Conservation (phyloP, 2,888 invertebrate species). For the Eumacrocentrus americanus region DNA sequence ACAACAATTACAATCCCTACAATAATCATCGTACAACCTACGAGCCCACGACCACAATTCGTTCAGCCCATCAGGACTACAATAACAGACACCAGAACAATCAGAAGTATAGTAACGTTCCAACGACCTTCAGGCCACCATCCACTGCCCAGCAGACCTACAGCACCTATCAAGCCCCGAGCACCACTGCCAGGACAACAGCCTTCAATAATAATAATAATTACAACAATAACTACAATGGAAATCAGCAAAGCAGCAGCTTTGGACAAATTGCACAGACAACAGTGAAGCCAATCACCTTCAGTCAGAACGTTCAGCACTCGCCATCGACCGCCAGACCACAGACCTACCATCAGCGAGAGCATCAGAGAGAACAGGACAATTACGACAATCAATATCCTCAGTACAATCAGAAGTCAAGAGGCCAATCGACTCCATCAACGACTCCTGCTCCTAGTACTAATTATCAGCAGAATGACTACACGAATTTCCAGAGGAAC, state of each 20-base stretch:
- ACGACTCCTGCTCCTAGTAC: conserved; percentile 50
- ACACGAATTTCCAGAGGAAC: conserved; percentile 48
- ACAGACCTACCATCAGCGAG: conserved; percentile 33
- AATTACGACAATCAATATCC: conserved; percentile 39
- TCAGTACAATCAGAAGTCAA: too few species aligned
- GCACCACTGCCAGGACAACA: conserved; percentile 46
- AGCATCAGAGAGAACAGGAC: conserved; percentile 37
- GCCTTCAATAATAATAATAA: conserved; percentile 34
- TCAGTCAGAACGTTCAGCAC: conserved; percentile 23
- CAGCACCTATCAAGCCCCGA: conserved; percentile 46
- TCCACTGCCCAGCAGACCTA: conserved; percentile 48
- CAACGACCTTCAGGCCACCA: conserved; percentile 49
- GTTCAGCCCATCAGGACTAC: conserved; percentile 5
- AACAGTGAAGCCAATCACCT: conserved; percentile 34
- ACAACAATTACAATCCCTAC: conserved; percentile 34
- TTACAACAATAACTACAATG: conserved; percentile 33
- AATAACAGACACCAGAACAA: conserved; percentile 33
- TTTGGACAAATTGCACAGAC: conserved; percentile 33
- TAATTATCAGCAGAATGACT: conserved; percentile 50
- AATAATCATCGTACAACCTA: conserved; percentile 38
- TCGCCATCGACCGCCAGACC: conserved; percentile 34
- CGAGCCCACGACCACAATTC: conserved; percentile 34
- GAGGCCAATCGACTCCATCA: too few species aligned
- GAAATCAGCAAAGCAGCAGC: conserved; percentile 34
- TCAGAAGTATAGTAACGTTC: conserved; percentile 39